Evolutionary conservation across 2,888 invertebrate species (phyloP), one percentile per base, ranked within the genome.

Genomic region (Archaeoteleia sp.): DNA sequence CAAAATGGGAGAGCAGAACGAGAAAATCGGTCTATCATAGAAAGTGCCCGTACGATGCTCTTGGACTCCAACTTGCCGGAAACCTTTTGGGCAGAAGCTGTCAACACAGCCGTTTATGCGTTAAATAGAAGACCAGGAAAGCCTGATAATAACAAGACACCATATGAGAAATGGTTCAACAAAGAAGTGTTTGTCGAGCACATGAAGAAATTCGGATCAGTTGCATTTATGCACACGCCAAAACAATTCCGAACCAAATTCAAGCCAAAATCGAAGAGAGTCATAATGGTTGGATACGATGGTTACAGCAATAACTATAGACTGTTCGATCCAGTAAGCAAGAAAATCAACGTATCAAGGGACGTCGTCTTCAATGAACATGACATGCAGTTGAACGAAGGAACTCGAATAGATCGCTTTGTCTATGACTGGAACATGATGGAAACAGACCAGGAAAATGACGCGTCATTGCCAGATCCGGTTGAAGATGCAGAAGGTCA

Each of bases 61-160:
- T 8, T 29, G 3, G 8, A 29, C 9, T 70, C 72, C 8, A 74
- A 74, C 27, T 73, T 77, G 12, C 48, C 32, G 5, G 10, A 14
- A 5, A 2, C 1, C 7, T 13, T 62, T 2, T 62, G 54, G 48
- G 42, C 54, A 8, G 62, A 62, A 48, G 62, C 62, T 9, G 55
- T 62, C 1, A 55, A 48, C 27, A 48, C 48, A 9, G 62, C 54
- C 2, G 62, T 48, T 1, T 62, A 62, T 27, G 1, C 40, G 1
- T 23, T 40, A 13, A 62, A 55, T 23, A 1, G 62, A 32, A 25
- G 6, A 3, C 2, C 14, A 29, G 1, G 29, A 6, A 15, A 48
- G 27, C 43, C 57, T 1, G 51, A 40, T 39, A 17, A 29, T 17
- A 20, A 15, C 7, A 25, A 2, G 43, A 35, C 37, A 34, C 61